Base-by-base conservation (phyloP, 2,888 invertebrate species). In the Carcina quercana region DNA sequence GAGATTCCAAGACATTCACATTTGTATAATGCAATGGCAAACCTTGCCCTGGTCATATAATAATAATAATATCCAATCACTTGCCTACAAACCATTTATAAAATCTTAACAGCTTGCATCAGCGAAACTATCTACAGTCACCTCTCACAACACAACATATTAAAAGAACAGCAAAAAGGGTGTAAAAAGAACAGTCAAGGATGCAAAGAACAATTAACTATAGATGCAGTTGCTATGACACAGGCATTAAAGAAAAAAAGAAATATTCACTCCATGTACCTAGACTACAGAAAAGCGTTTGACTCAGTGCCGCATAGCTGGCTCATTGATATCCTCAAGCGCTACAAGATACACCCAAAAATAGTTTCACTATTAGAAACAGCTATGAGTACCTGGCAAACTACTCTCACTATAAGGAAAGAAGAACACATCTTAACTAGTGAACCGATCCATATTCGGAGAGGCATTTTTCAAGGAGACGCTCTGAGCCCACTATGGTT, bases 201-300 rank as follows among this genome's bases (percentile, higher is more conserved):
- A 11, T 32, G 32, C 11, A 32, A 32, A 20, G 32, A 32, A 10
- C 32, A 32, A 10, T 15, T 30, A 4, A 14, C 15, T 7, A 30
- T 30, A 8, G 49, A 43, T 15, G 28, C 45, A 12, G 26, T 35
- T 15, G 22, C 30, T 17, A 3, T 26, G 0, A 45, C 36, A 19
- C 33, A 40, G n/a, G 42, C 30, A 3, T 2, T 14, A 1, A 31
- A 17, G 2, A 37, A 26, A 6, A 42, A 38, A 17, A 19, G 22
- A 25, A 36, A 44, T 17, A 22, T 47, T 17, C 15, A 32, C 11
- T 28, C 32, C 8, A 43, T 39, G 35, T 50, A 38, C 25, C 44
- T 46, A 0, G 46, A 49, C 15, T 52, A 48, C 13, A 21, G 37
- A 28, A 50, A 49, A 27, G 52, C 50, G 4, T 52, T 34, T 32